Percentiles rank a stretch among this genome's conserved stretches.
These are phyloP conservation scores for Peromyscus californicus DNA, from an alignment of 2,113 vertebrate genomes.

Conservation along the genomic window DNA sequence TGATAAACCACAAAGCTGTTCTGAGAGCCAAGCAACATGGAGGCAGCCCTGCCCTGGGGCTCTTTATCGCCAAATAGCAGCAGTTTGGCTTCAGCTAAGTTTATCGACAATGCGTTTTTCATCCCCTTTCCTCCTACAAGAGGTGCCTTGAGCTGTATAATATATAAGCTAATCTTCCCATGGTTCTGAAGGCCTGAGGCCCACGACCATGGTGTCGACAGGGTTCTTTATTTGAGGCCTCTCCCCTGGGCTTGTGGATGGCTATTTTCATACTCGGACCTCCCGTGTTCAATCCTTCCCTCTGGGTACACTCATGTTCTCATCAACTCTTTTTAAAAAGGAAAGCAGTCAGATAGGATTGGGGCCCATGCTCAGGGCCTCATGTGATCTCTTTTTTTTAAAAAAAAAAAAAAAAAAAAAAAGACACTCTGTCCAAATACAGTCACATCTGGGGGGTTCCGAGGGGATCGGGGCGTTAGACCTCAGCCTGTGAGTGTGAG, in stretches of 20 bases:
- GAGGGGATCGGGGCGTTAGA: background rate
- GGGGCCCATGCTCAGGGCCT: background rate
- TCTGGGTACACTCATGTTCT: background rate
- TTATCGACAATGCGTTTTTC: background rate
- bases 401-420: too few species aligned
- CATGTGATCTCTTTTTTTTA: background rate
- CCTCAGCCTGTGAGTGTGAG: background rate
- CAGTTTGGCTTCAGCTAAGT: background rate
- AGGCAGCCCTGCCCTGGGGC: background rate
- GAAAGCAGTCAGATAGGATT: background rate
- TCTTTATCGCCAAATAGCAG: background rate
- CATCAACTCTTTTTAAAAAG: background rate
- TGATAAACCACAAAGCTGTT: background rate
- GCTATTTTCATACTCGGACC: background rate
- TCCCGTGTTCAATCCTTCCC: background rate
- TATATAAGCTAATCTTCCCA: background rate
- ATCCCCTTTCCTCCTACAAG: background rate
- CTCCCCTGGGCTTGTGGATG: background rate
- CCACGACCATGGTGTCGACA: too few species aligned
- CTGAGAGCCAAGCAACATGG: background rate
- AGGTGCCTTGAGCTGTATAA: background rate
- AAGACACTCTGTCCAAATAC: background rate
- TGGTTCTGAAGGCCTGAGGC: background rate
- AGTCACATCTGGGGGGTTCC: too few species aligned
- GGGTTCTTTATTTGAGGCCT: background rate